These are phyloP conservation scores for Troides oblongomaculatus DNA, from an alignment of 2,888 invertebrate species.

Conservation along the genomic window DNA sequence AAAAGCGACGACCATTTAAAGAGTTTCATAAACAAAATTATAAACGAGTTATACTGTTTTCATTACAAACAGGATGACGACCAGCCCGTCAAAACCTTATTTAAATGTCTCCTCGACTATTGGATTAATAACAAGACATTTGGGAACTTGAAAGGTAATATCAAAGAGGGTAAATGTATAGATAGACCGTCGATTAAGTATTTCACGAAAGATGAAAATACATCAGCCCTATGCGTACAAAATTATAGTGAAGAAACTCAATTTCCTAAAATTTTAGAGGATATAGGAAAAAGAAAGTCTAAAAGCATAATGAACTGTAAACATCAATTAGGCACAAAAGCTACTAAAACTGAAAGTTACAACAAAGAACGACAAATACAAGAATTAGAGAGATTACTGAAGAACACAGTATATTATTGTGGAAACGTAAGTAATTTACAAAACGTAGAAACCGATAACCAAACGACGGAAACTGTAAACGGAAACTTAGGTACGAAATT, in stretches of 20 bases:
- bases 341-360: conserved; percentile 44
- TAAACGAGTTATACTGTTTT: conserved; percentile 55
- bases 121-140: conserved; percentile 57
- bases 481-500: conserved; percentile 50
- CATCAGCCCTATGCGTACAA: conserved; percentile 47
- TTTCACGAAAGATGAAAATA: conserved; percentile 54
- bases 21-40: conserved; percentile 50
- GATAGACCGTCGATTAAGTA: conserved; percentile 49
- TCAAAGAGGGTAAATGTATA: conserved; percentile 44
- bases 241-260: conserved; percentile 54
- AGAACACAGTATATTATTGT: conserved; percentile 63
- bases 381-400: conserved; percentile 60
- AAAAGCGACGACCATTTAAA: conserved; percentile 36
- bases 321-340: conserved; percentile 28
- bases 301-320: conserved; percentile 29
- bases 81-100: conserved; percentile 58
- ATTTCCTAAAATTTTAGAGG: conserved; percentile 43
- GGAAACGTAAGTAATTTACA: conserved; percentile 44
- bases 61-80: conserved; percentile 42
- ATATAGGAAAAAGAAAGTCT: conserved; percentile 32
- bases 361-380: conserved; percentile 60
- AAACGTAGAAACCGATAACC: conserved; percentile 56
- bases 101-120: conserved; percentile 59
- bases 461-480: conserved; percentile 58
- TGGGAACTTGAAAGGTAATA: conserved; percentile 35